Percentiles rank a stretch among this genome's conserved stretches.
phyloP scores from a whole-genome alignment of 2,797 vertebrate genomes.

The Sebastes hopkinsi region DNA sequence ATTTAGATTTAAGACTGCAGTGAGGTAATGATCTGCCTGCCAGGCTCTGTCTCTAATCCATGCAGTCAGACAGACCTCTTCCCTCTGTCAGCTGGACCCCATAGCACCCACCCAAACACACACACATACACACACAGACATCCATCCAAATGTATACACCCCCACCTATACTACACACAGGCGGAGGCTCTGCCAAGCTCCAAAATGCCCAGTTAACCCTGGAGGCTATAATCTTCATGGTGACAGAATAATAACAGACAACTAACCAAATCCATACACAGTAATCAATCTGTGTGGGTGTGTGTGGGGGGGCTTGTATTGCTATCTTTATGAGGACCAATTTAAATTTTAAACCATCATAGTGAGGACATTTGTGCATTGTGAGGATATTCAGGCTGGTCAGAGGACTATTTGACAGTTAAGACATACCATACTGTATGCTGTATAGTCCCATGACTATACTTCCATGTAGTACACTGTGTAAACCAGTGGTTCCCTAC shows the following conservation, averaged over 20 bases:
- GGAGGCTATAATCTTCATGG: slow-evolving; percentile 52
- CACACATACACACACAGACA: slow-evolving; percentile 17
- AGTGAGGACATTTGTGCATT: not conserved
- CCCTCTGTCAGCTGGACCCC: slow-evolving; percentile 46
- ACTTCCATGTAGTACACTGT: not conserved
- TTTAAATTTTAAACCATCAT: not conserved
- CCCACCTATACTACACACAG: slow-evolving; percentile 18
- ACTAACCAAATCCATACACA: slow-evolving; percentile 40
- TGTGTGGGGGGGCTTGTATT: not conserved
- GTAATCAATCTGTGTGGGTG: slow-evolving; percentile 17
- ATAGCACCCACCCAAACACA: slow-evolving; percentile 31
- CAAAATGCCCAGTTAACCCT: slow-evolving; percentile 31
- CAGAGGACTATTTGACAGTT: not conserved
- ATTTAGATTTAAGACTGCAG: slow-evolving; percentile 81
- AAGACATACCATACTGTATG: not conserved
- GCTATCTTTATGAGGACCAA: not conserved
- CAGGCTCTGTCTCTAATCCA: slow-evolving; percentile 77
- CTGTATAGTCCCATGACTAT: not conserved
- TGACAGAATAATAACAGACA: slow-evolving; percentile 67
- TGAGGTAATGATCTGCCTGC: slow-evolving; percentile 79
- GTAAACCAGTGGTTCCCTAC: no score
- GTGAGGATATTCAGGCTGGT: not conserved
- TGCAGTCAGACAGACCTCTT: slow-evolving; percentile 59
- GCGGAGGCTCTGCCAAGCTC: slow-evolving; percentile 20
- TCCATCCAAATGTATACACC: slow-evolving; percentile 37